Evolutionary conservation across 2,888 invertebrate genomes (phyloP).

Genomic region (Hirtodrosophila duncani): DNA sequence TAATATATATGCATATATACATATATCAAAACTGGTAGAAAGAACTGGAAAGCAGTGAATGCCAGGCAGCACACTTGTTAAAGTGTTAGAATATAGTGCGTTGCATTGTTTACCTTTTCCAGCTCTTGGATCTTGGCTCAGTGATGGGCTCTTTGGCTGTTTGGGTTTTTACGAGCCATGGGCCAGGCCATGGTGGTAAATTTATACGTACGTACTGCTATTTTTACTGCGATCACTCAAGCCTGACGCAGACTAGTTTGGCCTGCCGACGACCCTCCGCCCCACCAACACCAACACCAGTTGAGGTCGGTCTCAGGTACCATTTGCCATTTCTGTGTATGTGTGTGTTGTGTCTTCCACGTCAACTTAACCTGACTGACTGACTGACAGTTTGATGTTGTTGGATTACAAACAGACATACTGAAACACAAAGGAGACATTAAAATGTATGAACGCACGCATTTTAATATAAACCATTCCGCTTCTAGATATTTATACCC

Average conservation of each 20-base stretch:
- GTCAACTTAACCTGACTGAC: constrained; percentile 52
- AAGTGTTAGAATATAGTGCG: constrained; percentile 74
- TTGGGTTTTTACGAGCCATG: constrained; percentile 32
- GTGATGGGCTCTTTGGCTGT: too few relatives aligned
- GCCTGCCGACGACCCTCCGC: not conserved
- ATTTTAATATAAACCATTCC: constrained; percentile 49
- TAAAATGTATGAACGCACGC: constrained; percentile 50
- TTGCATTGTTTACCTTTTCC: constrained; percentile 73
- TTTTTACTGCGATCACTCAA: constrained; percentile 67
- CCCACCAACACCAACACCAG: constrained; percentile 1
- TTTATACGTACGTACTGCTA: constrained; percentile 43
- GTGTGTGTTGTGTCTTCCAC: constrained; percentile 37
- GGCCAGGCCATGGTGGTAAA: too few relatives aligned
- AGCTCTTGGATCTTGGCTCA: constrained; percentile 39
- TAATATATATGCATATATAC: constrained; percentile 2
- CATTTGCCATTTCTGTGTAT: constrained; percentile 58
- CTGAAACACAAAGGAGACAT: constrained; percentile 30
- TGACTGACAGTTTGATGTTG: constrained; percentile 58
- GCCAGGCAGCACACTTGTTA: constrained; percentile 55
- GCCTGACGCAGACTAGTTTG: constrained; percentile 68
- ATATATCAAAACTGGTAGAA: constrained; percentile 14
- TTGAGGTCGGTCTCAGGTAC: constrained; percentile 15
- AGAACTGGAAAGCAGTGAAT: constrained; percentile 53
- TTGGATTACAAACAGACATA: constrained; percentile 22
- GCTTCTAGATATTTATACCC: not conserved